Evolutionary conservation across 2,113 vertebrate species (phyloP), one percentile per base, ranked within the genome.

Genomic region (Callopanchax toddi): DNA sequence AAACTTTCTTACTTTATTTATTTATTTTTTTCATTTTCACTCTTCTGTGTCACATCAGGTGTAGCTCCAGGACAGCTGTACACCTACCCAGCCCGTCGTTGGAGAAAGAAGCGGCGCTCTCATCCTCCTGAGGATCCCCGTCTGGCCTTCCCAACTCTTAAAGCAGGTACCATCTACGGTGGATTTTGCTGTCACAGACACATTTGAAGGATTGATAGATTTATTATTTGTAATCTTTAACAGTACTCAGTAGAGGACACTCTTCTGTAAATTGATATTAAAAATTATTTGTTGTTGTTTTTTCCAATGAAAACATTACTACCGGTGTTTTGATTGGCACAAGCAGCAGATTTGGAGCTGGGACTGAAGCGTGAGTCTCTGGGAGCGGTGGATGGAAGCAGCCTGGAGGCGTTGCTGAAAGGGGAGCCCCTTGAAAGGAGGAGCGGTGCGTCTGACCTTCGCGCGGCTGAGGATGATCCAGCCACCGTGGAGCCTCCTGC

Each of bases 11-110:
- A 10, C 12, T 18, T n/a, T 26, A 9, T 17, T 49, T 53, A 4
- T 23, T 46, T 18, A 11, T 61, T 3, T 15, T 12, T 25, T 5
- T 7, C 1, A 18, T 3, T 40, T 46, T 26, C 11, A 6, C 17
- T 25, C 8, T 29, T 50, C 11, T 60, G 5, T 73, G 7, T 45
- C 6, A 46, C 48, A 32, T 8, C 46, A 98, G 96, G 96, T 29
- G 87, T 95, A 25, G 97, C 96, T 1, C 96, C 97, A 0, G 97
- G 97, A 6, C 97, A 99, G 90, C 91, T 99, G 10, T 99, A 98
- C 69, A 96, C 95, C 1, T 99, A 99, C 56, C 97, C 97, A 0
- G 96, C 97, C 0, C 94, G 97, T 0, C 95, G 97, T 68, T 99
- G 97, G 97, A 88, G 97, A 63, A 99, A 99, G 87, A 98, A 95